phyloP scores from a whole-genome alignment of 2,113 vertebrate species.

The Bubo bubo region DNA sequence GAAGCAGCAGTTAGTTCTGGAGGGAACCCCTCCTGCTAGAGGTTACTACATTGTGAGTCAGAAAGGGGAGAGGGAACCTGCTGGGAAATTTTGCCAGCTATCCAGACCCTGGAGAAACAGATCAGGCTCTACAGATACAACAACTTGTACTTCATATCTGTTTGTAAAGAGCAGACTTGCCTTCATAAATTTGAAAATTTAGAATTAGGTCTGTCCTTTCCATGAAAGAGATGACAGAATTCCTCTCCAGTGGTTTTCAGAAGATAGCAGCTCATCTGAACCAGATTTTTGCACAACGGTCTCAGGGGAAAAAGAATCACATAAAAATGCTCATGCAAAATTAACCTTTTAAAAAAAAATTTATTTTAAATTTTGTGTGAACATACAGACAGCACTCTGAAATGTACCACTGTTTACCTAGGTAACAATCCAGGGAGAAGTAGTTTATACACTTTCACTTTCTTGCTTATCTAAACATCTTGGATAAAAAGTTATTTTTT shows the following conservation, averaged over 20 bases:
- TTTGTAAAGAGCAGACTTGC: not conserved
- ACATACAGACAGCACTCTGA: not conserved
- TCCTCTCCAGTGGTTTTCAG: not conserved
- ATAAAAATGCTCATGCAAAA: not conserved
- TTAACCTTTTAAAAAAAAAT: not conserved
- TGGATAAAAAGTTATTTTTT: not conserved
- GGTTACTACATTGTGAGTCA: not conserved
- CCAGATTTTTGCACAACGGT: not conserved
- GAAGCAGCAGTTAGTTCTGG: constrained; percentile 10
- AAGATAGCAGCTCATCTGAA: not conserved
- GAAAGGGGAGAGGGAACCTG: not conserved
- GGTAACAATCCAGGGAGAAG: not conserved
- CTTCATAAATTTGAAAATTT: not conserved
- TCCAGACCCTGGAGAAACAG: not conserved
- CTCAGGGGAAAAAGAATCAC: not conserved
- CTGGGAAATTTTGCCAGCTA: not conserved
- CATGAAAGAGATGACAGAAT: not conserved
- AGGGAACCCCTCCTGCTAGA: not conserved
- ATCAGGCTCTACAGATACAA: not conserved
- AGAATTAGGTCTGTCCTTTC: not conserved
- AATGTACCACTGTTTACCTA: not conserved
- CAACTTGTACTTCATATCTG: not conserved
- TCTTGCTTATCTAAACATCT: not conserved
- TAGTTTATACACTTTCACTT: not conserved
- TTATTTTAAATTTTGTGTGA: not conserved